Percentiles rank a stretch among this genome's conserved stretches.
Conservation (phyloP, 2,113 vertebrate species). For the Trematocara nigrifrons region DNA sequence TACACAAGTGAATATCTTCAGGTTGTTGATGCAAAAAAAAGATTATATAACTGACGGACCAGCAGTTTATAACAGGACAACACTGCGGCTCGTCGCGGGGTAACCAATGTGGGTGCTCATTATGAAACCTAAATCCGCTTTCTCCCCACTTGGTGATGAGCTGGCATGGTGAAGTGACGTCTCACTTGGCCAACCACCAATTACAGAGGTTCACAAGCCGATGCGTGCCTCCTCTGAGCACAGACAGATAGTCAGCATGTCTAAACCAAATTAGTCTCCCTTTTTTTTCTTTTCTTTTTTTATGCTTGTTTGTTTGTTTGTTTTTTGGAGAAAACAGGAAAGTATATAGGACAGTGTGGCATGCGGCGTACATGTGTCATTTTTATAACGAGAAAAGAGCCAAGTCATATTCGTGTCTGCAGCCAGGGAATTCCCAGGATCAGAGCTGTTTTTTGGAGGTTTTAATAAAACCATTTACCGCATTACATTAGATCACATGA, state of each 20-base stretch:
- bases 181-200: slow-evolving; percentile 34
- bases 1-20: not conserved
- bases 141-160: slow-evolving; percentile 41
- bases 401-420: slow-evolving; percentile 3
- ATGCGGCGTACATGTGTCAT: not conserved
- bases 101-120: slow-evolving; percentile 33
- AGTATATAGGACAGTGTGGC: not conserved
- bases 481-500: slow-evolving; percentile 1
- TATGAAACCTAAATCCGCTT: slow-evolving; percentile 29
- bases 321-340: not conserved
- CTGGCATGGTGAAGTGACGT: slow-evolving; percentile 36
- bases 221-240: slow-evolving; percentile 1
- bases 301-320: not conserved
- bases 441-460: not conserved
- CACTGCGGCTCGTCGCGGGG: slow-evolving; percentile 28
- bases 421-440: slow-evolving; percentile 49
- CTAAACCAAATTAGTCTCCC: slow-evolving; percentile 5
- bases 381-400: slow-evolving; percentile 7
- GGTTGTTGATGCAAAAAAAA: slow-evolving; percentile 22
- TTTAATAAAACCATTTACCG: not conserved
- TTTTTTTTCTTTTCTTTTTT: not conserved
- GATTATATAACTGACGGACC: slow-evolving; percentile 14
- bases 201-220: slow-evolving; percentile 6
- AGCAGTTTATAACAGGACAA: slow-evolving; percentile 35
- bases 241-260: not conserved